Evolutionary conservation across 2,113 vertebrate species (phyloP).

Genomic region (Pagrus major): DNA sequence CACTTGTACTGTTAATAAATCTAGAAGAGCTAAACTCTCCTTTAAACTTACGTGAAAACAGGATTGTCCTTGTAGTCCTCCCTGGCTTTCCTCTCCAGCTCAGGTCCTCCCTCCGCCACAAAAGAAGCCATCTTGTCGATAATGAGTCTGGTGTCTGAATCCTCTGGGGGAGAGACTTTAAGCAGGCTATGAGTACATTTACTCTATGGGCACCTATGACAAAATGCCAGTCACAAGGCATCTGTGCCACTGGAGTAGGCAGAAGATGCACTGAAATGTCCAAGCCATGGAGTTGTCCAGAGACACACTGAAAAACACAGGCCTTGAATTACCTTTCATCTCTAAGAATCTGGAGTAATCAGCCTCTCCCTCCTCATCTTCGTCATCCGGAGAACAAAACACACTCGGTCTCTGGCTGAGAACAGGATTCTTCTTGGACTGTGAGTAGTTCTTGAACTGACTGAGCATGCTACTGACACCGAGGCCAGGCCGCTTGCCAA

Average conservation of each 20-base stretch:
- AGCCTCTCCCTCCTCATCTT: conserved; percentile 91
- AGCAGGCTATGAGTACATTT: conserved; percentile 97
- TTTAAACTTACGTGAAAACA: conserved; percentile 90
- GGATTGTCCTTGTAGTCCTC: conserved; percentile 96
- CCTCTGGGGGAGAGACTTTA: conserved; percentile 99
- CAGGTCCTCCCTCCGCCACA: conserved; percentile 94
- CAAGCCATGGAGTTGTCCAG: conserved; percentile 47
- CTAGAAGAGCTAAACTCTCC: neutral
- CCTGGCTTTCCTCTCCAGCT: conserved; percentile 93
- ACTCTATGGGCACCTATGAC: conserved; percentile 85
- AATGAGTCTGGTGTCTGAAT: conserved; percentile 91
- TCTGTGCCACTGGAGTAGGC: conserved; percentile 47
- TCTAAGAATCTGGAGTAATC: conserved; percentile 86
- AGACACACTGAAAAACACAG: conserved; percentile 52
- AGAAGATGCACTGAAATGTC: conserved; percentile 59
- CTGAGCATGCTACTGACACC: conserved; percentile 88
- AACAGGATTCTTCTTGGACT: conserved; percentile 88
- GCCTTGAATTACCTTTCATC: conserved; percentile 84
- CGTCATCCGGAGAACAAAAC: conserved; percentile 91
- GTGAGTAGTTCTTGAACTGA: conserved; percentile 90
- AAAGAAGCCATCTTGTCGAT: conserved; percentile 96
- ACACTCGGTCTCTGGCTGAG: conserved; percentile 89
- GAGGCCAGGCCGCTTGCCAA: conserved; percentile 88
- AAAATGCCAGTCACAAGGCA: conserved; percentile 71
- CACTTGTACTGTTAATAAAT: neutral